Base-by-base conservation (phyloP, 2,113 vertebrate genomes). In the Psittacula cyanocephala region DNA sequence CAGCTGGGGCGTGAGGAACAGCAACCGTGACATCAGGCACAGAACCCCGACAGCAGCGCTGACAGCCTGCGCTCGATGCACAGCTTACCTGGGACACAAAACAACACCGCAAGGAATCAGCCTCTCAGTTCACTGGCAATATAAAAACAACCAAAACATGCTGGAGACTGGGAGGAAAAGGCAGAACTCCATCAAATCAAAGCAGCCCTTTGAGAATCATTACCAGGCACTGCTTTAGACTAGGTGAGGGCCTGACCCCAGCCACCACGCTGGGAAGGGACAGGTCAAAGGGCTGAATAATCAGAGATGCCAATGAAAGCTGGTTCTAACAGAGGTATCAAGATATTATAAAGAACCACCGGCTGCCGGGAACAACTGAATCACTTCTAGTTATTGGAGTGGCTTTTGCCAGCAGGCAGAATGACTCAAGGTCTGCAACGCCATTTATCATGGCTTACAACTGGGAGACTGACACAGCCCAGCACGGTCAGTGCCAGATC, bases 31-130 rank as follows among this genome's bases (percentile, higher is more conserved):
- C 28, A 35, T 98, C 97, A 98, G 80, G 96, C 97, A 80, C 96
- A 98, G 96, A 97, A 94, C 79, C 98, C 97, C 1, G 97, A 98
- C 57, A 99, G 98, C 91, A 99, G 98, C 47, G 99, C 98, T 1
- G 98, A 99, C n/a, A 99, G 98, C 67, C 98, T 98, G 68, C 98
- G 98, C 95, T 99, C 99, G 10, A 99, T 99, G 93, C 98, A 99
- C 97, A 98, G 97, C 84, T 99, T 99, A 98, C 99, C 99, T 99
- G 96, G 18, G 20, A 67, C 14, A 91, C 59, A 8, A 74, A 63
- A 47, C 11, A 76, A 41, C 17, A 59, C 11, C 13, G 29, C 17
- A n/a, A 53, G 6, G 75, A 52, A 27, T 91, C 14, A 94, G 6
- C 14, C n/a, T 81, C 46, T 68, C 17, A 7, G 20, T 35, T 44